Conservation (phyloP, 1,140 invertebrate species). For the Hycleus phaleratus region DNA sequence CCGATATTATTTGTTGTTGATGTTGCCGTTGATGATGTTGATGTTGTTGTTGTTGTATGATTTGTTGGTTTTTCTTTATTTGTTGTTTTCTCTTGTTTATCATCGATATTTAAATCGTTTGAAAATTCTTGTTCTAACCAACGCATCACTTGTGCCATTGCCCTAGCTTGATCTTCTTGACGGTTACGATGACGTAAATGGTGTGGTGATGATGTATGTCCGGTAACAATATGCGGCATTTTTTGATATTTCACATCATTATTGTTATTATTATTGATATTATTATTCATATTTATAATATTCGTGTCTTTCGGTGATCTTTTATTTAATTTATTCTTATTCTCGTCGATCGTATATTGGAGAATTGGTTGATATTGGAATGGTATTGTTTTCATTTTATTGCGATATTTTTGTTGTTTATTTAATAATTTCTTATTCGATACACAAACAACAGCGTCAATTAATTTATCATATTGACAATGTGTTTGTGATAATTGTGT, state of each 20-base stretch:
- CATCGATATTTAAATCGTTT: conserved; percentile 24
- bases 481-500: conserved; percentile 21
- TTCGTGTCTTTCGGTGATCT: conserved; percentile 5
- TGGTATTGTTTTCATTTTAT: conserved; percentile 40
- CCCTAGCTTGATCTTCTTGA: conserved; percentile 59
- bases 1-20: conserved; percentile 23
- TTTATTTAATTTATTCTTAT: conserved; percentile 15
- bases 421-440: conserved; percentile 19
- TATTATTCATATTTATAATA: neutral
- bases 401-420: conserved; percentile 14
- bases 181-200: conserved; percentile 58
- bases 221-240: conserved; percentile 23
- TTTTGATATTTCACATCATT: conserved; percentile 22
- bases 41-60: neutral
- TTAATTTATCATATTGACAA: conserved; percentile 26
- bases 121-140: conserved; percentile 49
- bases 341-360: conserved; percentile 40
- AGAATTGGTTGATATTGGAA: conserved; percentile 41
- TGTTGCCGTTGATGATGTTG: conserved; percentile 3
- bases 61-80: conserved; percentile 29
- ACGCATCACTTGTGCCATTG: conserved; percentile 58
- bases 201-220: conserved; percentile 41
- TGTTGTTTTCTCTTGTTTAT: conserved; percentile 17
- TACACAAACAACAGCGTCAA: conserved; percentile 28
- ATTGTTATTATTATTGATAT: conserved; percentile 1